These are phyloP conservation scores for Sphaeramia orbicularis DNA, from an alignment of 2,797 vertebrate genomes.

Conservation along the genomic window DNA sequence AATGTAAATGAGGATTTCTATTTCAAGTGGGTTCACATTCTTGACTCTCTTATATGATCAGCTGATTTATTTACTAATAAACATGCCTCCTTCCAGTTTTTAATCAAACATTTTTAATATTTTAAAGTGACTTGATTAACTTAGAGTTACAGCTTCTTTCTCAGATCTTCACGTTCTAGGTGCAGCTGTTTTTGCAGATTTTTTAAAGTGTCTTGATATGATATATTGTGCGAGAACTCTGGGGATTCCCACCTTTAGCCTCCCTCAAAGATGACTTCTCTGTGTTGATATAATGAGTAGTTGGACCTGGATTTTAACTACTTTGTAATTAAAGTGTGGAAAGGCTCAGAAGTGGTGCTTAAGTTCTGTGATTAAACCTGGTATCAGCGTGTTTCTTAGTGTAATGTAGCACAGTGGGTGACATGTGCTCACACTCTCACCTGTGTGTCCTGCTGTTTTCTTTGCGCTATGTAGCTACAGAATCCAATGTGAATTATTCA, in stretches of 20 bases:
- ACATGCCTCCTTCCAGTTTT: no score
- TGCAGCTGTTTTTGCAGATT: background rate
- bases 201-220: background rate
- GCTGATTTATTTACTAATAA: no score
- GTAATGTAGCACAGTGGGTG: slow-evolving; percentile 11
- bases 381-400: slow-evolving; percentile 42
- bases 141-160: no score
- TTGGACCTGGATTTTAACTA: slow-evolving; percentile 13
- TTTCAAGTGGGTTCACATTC: no score
- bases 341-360: slow-evolving; percentile 41
- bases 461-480: background rate
- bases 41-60: no score
- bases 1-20: no score
- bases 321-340: slow-evolving; percentile 36
- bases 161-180: no score
- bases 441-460: slow-evolving; percentile 7
- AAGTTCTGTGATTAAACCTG: slow-evolving; percentile 47
- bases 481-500: background rate
- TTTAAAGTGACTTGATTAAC: no score
- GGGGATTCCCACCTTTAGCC: slow-evolving; percentile 4
- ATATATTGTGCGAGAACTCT: background rate
- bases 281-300: background rate
- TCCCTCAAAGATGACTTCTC: slow-evolving; percentile 4
- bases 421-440: slow-evolving; percentile 16
- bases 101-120: no score